Base-by-base conservation (phyloP, 2,888 invertebrate species). In the Mythimna loreyi region DNA sequence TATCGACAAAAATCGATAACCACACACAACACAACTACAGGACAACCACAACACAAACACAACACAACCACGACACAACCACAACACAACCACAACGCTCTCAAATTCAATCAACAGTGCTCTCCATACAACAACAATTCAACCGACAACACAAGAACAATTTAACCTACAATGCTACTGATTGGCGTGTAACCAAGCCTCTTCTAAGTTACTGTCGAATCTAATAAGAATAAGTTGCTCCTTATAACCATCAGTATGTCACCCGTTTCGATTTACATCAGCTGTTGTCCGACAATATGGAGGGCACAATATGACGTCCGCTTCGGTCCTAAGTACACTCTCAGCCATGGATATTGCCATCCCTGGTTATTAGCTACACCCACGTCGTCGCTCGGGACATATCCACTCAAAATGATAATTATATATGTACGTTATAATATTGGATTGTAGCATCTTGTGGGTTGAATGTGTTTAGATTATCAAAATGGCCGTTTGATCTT, bases 271-370 rank as follows among this genome's bases (percentile, higher is more conserved):
- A 79, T 79, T 58, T 60, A 80, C 72, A 77, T 77, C 68, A 77
- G 82, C 63, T 75, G 70, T 74, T 68, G 64, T 61, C 65, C 60
- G 61, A 70, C 60, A 74, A 62, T 68, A 71, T 33, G 69, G 53
- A 68, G 62, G 62, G 55, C 45, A 61, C 69, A 65, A 69, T 76
- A 72, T 79, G 67, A 73, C 33, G 75, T 65, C 57, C 72, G 28
- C 67, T 25, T 72, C 66, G 50, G 71, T 84, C 85, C 85, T 85
- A 84, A 85, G 79, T 83, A 86, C 86, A 83, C 86, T 80, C 40
- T 74, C 30, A 23, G 58, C 65, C 61, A 70, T 77, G 77, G 76
- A 74, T 77, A 83, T 82, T 62, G 62, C 78, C 61, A 61, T 70
- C 75, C 63, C 61, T 23, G 28, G 69, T 64, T 76, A 69, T 65